These are phyloP conservation scores for Erethizon dorsatum DNA, from an alignment of 2,797 vertebrate species.

Conservation along the genomic window DNA sequence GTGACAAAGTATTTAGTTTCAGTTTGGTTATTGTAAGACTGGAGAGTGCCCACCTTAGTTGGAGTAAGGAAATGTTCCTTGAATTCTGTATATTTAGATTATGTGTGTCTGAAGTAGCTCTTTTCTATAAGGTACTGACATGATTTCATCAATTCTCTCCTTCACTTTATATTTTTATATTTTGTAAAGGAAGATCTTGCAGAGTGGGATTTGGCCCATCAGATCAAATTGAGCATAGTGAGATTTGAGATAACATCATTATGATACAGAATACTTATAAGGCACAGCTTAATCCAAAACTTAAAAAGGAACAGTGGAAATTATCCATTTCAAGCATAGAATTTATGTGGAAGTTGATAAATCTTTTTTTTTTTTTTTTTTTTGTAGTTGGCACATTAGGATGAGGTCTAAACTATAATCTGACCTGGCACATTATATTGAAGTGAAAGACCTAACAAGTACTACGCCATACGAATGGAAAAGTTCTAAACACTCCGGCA, in stretches of 20 bases:
- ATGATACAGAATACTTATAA: not conserved
- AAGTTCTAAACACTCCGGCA: not conserved
- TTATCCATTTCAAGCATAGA: not conserved
- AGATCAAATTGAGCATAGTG: not conserved
- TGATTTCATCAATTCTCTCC: rapidly evolving
- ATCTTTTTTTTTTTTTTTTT: not conserved
- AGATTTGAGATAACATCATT: conserved; percentile 34
- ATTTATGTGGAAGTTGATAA: not conserved
- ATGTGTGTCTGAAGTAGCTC: not conserved
- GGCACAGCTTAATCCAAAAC: not conserved
- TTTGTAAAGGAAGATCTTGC: not conserved
- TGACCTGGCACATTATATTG: not conserved
- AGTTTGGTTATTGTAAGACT: not conserved
- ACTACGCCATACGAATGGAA: not conserved
- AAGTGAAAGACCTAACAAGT: not conserved
- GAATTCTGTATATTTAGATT: not conserved
- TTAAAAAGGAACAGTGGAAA: not conserved
- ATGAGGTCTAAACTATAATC: not conserved
- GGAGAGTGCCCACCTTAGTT: not conserved
- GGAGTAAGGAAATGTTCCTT: not conserved
- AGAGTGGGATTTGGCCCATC: not conserved
- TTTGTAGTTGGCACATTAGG: not conserved
- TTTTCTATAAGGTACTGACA: not conserved
- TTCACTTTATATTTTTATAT: not conserved
- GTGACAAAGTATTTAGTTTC: not conserved